phyloP scores from a whole-genome alignment of 92 coral and sea anemone species.

The Pocillopora meandrina region DNA sequence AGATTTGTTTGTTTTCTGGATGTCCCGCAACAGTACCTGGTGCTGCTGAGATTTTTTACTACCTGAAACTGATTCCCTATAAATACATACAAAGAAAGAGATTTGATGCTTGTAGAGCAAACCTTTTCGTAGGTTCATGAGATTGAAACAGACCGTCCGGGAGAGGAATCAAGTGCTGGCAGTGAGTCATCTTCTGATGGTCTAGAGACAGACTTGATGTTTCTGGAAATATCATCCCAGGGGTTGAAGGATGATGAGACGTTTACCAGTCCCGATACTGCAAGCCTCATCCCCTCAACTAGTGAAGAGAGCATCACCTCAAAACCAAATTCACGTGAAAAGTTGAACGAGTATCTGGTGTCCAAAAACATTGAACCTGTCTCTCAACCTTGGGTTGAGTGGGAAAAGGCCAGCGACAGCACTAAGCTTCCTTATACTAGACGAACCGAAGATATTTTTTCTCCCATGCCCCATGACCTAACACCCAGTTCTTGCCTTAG shows the following conservation, averaged over 20 bases:
- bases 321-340: constrained; percentile 27
- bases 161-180: constrained; percentile 27
- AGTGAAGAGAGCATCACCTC: constrained; percentile 42
- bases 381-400: constrained; percentile 47
- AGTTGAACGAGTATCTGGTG: constrained; percentile 45
- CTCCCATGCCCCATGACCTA: constrained; percentile 33
- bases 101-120: too few species aligned
- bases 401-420: constrained; percentile 44
- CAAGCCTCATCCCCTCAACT: constrained; percentile 39
- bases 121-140: not conserved
- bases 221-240: constrained; percentile 35
- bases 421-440: constrained; percentile 39
- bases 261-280: constrained; percentile 53
- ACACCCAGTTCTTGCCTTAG: constrained; percentile 24
- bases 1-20: too few species aligned
- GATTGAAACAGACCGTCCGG: constrained; percentile 41
- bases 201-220: constrained; percentile 30
- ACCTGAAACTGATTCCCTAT: too few species aligned
- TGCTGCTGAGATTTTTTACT: too few species aligned
- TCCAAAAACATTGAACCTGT: constrained; percentile 35
- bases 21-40: too few species aligned
- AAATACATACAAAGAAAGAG: too few species aligned
- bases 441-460: constrained; percentile 38
- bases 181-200: constrained; percentile 46
- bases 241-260: constrained; percentile 37